These are phyloP conservation scores for Lacerta viridis DNA, from an alignment of 2,797 vertebrate species.

Conservation along the genomic window DNA sequence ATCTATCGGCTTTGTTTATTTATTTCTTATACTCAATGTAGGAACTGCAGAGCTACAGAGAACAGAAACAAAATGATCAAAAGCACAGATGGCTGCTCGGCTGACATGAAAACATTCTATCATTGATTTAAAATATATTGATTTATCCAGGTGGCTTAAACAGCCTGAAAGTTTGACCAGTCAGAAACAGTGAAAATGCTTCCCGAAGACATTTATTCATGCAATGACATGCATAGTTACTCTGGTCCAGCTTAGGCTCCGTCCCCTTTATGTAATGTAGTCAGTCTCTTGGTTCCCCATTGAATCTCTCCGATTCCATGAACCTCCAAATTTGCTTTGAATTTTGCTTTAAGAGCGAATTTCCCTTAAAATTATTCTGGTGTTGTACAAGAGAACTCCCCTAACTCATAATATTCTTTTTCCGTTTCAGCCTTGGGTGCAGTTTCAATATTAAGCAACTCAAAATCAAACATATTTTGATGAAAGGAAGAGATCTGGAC, in stretches of 20 bases:
- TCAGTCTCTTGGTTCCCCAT: neutral
- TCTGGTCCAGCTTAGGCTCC: neutral
- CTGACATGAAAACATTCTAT: slow-evolving; percentile 33
- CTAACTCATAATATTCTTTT: too few relatives aligned
- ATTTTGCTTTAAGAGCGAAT: neutral
- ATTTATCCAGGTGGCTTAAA: slow-evolving; percentile 24
- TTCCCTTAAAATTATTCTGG: neutral
- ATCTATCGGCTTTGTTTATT: neutral
- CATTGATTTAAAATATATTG: slow-evolving; percentile 1
- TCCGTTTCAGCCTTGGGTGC: too few relatives aligned
- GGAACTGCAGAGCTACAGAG: slow-evolving; percentile 19
- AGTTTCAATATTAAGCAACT: neutral
- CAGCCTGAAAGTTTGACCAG: neutral
- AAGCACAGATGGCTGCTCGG: slow-evolving; percentile 16
- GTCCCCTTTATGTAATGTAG: neutral
- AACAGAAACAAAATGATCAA: neutral
- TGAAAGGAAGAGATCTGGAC: neutral
- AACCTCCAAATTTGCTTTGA: neutral
- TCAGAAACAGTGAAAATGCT: slow-evolving; percentile 12
- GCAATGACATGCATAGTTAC: too few relatives aligned
- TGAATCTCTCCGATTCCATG: neutral
- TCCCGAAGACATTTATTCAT: neutral
- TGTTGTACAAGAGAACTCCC: neutral
- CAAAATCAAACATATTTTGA: neutral
- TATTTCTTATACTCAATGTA: slow-evolving; percentile 36